Evolutionary conservation across 2,113 vertebrate species (phyloP).

Genomic region (Pseudorhombus dupliciocellatus): DNA sequence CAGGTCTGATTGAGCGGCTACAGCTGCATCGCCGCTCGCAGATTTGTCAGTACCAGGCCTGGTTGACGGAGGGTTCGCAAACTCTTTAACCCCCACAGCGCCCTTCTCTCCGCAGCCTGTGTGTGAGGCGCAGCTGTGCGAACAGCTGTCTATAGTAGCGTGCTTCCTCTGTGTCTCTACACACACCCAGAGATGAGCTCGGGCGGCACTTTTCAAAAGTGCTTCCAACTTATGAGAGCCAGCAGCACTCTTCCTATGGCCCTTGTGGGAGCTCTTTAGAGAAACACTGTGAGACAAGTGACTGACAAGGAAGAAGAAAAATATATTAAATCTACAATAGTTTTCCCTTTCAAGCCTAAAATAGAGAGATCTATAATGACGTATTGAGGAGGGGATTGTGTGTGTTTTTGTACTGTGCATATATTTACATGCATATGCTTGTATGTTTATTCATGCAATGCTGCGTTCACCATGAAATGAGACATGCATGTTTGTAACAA

Average conservation of each 20-base stretch:
- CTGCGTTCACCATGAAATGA: slow-evolving; percentile 23
- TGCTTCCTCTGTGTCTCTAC: slow-evolving; percentile 32
- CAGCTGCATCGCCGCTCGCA: slow-evolving; percentile 53
- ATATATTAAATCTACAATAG: not conserved
- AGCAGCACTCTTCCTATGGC: slow-evolving; percentile 17
- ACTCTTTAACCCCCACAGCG: slow-evolving; percentile 60
- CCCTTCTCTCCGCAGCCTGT: slow-evolving; percentile 28
- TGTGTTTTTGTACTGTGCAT: not conserved
- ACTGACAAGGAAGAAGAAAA: slow-evolving; percentile 7
- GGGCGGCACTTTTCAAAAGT: slow-evolving; percentile 32
- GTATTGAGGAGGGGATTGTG: slow-evolving; percentile 16
- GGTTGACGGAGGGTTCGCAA: slow-evolving; percentile 54
- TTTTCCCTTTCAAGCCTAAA: not conserved
- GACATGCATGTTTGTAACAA: slow-evolving; percentile 14
- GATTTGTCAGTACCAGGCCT: slow-evolving; percentile 48
- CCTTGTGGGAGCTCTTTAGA: slow-evolving; percentile 20
- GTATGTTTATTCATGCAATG: slow-evolving; percentile 1
- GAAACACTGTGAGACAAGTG: slow-evolving; percentile 6
- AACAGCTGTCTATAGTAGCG: slow-evolving; percentile 68
- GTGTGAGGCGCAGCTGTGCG: slow-evolving; percentile 60
- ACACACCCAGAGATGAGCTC: slow-evolving; percentile 39
- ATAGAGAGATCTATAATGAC: not conserved
- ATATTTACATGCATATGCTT: not conserved
- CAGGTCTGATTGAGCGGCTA: slow-evolving; percentile 47
- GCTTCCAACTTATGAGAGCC: slow-evolving; percentile 37